Evolutionary conservation across 2,113 vertebrate genomes (phyloP).

Genomic region (Rhea pennata): DNA sequence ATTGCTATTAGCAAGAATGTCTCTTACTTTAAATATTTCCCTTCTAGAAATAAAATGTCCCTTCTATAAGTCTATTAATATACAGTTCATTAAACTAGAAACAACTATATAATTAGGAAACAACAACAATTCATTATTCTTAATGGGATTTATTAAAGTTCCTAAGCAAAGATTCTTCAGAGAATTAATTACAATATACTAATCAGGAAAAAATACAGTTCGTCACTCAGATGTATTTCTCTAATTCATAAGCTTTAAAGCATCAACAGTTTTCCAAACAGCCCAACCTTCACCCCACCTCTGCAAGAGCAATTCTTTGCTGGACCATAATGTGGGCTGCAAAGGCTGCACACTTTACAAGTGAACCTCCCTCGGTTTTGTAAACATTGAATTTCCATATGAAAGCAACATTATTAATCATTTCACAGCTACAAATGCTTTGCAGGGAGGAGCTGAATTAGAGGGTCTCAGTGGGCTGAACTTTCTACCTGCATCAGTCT

Average conservation of each 20-base stretch:
- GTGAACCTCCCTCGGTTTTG: not conserved
- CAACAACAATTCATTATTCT: slow-evolving; percentile 71
- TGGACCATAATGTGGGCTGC: accelerated
- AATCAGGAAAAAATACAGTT: slow-evolving; percentile 19
- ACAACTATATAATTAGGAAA: slow-evolving; percentile 71
- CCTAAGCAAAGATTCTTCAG: slow-evolving; percentile 56
- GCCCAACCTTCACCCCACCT: too few species aligned
- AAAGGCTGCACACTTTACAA: not conserved
- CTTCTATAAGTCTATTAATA: slow-evolving; percentile 32
- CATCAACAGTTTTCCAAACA: not conserved
- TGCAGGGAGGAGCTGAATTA: not conserved
- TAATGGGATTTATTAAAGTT: slow-evolving; percentile 72
- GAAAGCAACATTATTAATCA: not conserved
- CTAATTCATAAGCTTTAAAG: not conserved
- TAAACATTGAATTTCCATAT: not conserved
- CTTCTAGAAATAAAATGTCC: not conserved
- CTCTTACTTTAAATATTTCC: slow-evolving; percentile 3
- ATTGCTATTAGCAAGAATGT: not conserved
- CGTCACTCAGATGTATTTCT: not conserved
- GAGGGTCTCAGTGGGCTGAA: not conserved
- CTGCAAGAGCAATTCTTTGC: not conserved
- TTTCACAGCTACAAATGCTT: not conserved
- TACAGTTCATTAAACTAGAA: slow-evolving; percentile 67
- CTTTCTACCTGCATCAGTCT: not conserved
- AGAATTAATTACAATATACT: slow-evolving; percentile 69